Base-by-base conservation (phyloP, 2,113 vertebrate species). In the Lonchura striata region DNA sequence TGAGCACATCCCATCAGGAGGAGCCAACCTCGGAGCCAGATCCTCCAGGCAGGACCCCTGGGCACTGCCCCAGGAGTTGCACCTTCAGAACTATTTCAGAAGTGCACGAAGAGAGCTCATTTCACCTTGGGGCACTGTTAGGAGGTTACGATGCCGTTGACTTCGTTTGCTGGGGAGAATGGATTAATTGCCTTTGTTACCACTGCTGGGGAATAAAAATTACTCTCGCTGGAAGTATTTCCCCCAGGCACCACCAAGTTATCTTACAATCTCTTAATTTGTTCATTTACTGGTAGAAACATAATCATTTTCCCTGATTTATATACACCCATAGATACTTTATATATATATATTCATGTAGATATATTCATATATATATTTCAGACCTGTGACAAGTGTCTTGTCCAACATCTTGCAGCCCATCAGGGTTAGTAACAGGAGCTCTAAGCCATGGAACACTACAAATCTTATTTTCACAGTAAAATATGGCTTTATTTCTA, bases 391-490 rank as follows among this genome's bases (percentile, higher is more conserved):
- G 85, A 91, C 78, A 90, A 90, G 25, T 80, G 90, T 2, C 79
- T 90, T 54, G 39, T 71, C 89, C 91, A 94, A 60, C 77, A 92
- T 57, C 85, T 92, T 74, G 82, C 53, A 82, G 59, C 75, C 71
- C 75, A 88, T 90, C 90, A 92, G 87, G 66, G 79, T 95, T 95
- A 85, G 82, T 65, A 95, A 86, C 54, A 52, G 75, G 42, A 90
- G 64, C 75, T 95, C 88, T 85, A 95, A 88, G 94, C 85, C 90
- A 88, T 17, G 15, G 90, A 88, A 95, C 95, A 95, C 87, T 88
- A 94, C 94, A 97, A 94, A 97, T 94, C 93, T 96, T 78, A 94
- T 94, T 97, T 95, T 95, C 92, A 88, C 93, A 86, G 60, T 69
- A 88, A 92, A 94, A 93, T 61, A 88, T 31, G 71, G 75, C 92